A percentile compares a stretch with the other conserved stretches of the same genome.
Conservation (phyloP, 35 echinoderm and acorn worm genomes). For the Heliocidaris tuberculata region DNA sequence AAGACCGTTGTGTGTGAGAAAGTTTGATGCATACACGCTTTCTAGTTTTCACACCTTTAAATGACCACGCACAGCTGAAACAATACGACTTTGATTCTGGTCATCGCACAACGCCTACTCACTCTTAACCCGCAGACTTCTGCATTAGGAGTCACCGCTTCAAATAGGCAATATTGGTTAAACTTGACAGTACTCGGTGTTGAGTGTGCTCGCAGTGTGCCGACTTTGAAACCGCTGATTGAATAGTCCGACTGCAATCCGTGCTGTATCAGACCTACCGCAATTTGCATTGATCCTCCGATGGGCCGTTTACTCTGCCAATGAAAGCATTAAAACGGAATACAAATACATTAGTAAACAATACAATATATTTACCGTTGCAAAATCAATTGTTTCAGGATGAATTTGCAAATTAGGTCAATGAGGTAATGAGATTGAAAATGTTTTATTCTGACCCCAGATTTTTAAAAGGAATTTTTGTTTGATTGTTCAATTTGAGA, state of each 20-base stretch:
- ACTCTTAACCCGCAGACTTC: neutral
- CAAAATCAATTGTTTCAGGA: neutral
- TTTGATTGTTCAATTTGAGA: too few relatives aligned
- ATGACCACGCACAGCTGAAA: neutral
- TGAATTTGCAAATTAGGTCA: neutral
- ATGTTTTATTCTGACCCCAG: too few relatives aligned
- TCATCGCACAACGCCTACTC: neutral
- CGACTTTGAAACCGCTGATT: too few relatives aligned
- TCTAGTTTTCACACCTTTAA: neutral
- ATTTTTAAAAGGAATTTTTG: too few relatives aligned
- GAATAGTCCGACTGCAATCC: too few relatives aligned
- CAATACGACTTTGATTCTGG: neutral
- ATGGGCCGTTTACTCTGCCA: neutral
- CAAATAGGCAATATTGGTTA: too few relatives aligned
- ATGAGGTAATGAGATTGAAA: too few relatives aligned
- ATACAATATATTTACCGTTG: neutral
- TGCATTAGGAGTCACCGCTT: neutral
- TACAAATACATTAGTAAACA: neutral
- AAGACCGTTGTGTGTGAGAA: too few relatives aligned
- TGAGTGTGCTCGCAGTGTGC: too few relatives aligned
- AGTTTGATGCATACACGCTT: neutral
- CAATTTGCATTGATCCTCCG: neutral
- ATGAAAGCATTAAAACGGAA: neutral
- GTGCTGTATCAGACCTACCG: too few relatives aligned
- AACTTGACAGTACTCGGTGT: too few relatives aligned